A percentile compares a stretch with the other conserved stretches of the same genome.
These are phyloP conservation scores for Bergia puertoricense DNA, from an alignment of 92 coral and sea anemone species.

Conservation along the genomic window DNA sequence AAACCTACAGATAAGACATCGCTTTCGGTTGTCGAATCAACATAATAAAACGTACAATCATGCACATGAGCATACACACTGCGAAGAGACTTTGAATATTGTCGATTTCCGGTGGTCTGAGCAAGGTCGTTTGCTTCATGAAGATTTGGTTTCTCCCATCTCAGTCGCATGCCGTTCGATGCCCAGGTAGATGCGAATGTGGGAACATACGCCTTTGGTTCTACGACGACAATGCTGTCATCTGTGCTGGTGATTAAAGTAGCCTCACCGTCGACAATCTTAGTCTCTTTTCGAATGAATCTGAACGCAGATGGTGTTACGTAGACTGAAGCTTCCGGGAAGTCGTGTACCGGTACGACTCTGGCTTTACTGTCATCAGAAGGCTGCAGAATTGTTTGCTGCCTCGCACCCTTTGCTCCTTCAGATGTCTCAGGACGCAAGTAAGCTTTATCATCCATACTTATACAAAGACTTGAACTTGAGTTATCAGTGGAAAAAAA, in stretches of 20 bases:
- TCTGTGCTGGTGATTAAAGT: conserved; percentile 45
- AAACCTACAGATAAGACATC: background rate
- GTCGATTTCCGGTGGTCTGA: background rate
- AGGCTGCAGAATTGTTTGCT: background rate
- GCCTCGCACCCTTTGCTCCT: conserved; percentile 44
- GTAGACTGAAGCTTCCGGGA: conserved; percentile 48
- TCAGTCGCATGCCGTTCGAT: background rate
- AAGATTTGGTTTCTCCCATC: background rate
- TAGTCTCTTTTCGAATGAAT: conserved; percentile 44
- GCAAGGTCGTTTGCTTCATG: background rate
- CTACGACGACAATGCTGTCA: conserved; percentile 51
- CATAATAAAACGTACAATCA: background rate
- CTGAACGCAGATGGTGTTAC: conserved; percentile 11
- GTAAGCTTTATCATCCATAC: no score
- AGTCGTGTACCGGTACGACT: conserved; percentile 49
- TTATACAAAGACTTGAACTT: conserved; percentile 38
- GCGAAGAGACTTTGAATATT: background rate
- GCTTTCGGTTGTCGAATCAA: background rate
- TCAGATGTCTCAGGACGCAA: conserved; percentile 32
- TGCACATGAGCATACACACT: background rate
- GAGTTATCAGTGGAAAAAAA: conserved; percentile 36
- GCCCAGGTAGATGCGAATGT: conserved; percentile 59
- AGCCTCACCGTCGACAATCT: conserved; percentile 42
- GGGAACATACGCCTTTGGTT: conserved; percentile 55
- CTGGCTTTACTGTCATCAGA: conserved; percentile 46